Percentiles rank a stretch among this genome's conserved stretches.
Conservation (phyloP, 2,797 vertebrate species). For the Crocidura indochinensis region DNA sequence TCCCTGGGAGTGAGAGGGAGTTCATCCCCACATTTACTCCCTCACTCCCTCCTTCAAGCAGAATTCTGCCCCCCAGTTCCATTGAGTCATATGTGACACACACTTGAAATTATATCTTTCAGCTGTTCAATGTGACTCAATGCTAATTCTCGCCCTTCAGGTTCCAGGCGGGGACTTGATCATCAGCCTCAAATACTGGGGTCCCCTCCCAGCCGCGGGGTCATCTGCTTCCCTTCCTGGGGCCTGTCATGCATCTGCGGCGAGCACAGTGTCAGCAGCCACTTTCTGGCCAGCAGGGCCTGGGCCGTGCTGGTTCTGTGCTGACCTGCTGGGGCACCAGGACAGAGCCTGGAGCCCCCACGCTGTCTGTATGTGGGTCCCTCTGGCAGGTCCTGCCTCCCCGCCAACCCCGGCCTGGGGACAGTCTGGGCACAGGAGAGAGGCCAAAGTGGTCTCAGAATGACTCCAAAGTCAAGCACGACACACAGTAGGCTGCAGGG, state of each 20-base stretch:
- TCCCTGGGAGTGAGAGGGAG: too few relatives aligned
- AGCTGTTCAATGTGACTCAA: neutral
- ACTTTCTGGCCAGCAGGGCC: too few relatives aligned
- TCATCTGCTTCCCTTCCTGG: neutral
- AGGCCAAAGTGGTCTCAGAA: too few relatives aligned
- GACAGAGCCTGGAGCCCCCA: neutral
- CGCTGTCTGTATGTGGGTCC: neutral
- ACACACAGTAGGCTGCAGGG: too few relatives aligned
- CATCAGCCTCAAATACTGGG: neutral
- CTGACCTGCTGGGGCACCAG: neutral
- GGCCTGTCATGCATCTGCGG: too few relatives aligned
- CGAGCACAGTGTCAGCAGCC: too few relatives aligned
- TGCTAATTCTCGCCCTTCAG: neutral
- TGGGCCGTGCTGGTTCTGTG: neutral
- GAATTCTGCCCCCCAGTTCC: neutral
- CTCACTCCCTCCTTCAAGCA: too few relatives aligned
- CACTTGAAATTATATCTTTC: constrained; percentile 9
- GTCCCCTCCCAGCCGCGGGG: neutral
- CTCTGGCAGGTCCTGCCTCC: too few relatives aligned
- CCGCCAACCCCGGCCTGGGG: neutral
- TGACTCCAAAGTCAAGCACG: too few relatives aligned
- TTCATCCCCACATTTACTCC: too few relatives aligned
- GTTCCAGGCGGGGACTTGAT: neutral
- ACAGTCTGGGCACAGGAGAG: neutral
- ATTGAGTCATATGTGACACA: neutral